Evolutionary conservation across 2,888 invertebrate species (phyloP).

Genomic region (Chymomyza caudatula): DNA sequence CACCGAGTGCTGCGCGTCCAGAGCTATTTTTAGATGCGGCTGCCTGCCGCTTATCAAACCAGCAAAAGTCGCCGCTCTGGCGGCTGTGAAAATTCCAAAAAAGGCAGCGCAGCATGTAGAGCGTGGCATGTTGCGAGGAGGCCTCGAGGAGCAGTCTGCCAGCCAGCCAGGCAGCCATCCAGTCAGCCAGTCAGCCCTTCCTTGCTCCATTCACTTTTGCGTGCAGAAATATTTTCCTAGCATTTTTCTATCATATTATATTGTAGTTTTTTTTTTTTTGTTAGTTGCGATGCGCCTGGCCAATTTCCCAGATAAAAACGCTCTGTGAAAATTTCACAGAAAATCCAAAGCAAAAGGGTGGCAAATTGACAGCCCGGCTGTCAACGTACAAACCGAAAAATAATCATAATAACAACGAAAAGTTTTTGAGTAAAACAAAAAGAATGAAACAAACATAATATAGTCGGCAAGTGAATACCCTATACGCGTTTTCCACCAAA

Average conservation of each 20-base stretch:
- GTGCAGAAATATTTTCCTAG: slow-evolving; percentile 44
- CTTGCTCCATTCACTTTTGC: slow-evolving; percentile 15
- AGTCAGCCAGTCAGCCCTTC: background rate
- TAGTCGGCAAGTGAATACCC: too few relatives aligned
- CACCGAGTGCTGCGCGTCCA: too few relatives aligned
- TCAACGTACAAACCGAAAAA: slow-evolving; percentile 33
- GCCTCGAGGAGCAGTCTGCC: background rate
- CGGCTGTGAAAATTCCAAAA: slow-evolving; percentile 58
- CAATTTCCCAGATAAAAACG: slow-evolving; percentile 44
- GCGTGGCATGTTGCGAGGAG: background rate
- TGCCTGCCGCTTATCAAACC: slow-evolving; percentile 5
- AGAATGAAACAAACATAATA: too few relatives aligned
- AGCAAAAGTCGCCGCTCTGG: slow-evolving; percentile 40
- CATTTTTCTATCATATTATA: slow-evolving; percentile 39
- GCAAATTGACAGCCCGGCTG: slow-evolving; percentile 36
- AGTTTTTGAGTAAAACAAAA: too few relatives aligned
- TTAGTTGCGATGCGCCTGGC: slow-evolving; percentile 32
- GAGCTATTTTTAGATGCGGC: slow-evolving; percentile 42
- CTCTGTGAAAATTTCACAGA: background rate
- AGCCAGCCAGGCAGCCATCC: too few relatives aligned
- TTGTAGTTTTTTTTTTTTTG: too few relatives aligned
- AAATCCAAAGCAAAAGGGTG: slow-evolving; percentile 3
- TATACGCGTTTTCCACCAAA: too few relatives aligned
- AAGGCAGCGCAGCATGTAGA: slow-evolving; percentile 40
- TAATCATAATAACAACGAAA: background rate